Base-by-base conservation (phyloP, 2,113 vertebrate genomes). In the Cairina moschata region DNA sequence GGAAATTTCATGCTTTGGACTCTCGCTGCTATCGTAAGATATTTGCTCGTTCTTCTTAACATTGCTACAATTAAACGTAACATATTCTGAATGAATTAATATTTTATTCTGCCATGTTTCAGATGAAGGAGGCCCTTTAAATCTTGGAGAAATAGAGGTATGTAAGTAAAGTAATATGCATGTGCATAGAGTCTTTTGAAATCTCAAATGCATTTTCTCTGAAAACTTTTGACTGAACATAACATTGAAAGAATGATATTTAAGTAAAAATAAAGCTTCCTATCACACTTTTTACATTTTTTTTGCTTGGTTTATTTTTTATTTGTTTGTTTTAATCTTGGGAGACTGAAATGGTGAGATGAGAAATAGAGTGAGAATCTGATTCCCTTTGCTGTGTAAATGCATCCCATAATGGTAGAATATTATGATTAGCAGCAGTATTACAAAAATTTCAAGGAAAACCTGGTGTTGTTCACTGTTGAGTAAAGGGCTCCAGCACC, bases 111-210 rank as follows among this genome's bases (percentile, higher is more conserved):
- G 17, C 83, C 60, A 5, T 90, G 86, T 95, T 88, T 97, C 98
- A 99, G 99, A 99, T 97, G 97, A 98, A 96, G 99, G 99, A 94
- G 98, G 98, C 44, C 93, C 84, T 58, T 98, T 99, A 90, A 67
- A 98, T 85, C 97, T 93, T 54, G 99, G 99, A 94, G 99, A 99
- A 94, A 99, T 99, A 93, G 99, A 99, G 99, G 99, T 99, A 97
- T 63, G 98, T 90, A 94, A 84, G 42, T 58, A 83, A 93, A 91
- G 83, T 52, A 58, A 85, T 72, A 9, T 34, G 5, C n/a, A 34
- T 26, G 7, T 3, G 36, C 17, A 34, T 5, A 38, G n/a, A 20
- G 31, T 86, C 13, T 6, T 26, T 36, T 40, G 68, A 78, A 83
- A 84, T 36, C 36, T 78, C 10, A n/a, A 54, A 48, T 4, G 11